Percentiles rank a stretch among this genome's conserved stretches.
phyloP scores from a whole-genome alignment of 2,888 invertebrate genomes.

The Cheilosia impressa region DNA sequence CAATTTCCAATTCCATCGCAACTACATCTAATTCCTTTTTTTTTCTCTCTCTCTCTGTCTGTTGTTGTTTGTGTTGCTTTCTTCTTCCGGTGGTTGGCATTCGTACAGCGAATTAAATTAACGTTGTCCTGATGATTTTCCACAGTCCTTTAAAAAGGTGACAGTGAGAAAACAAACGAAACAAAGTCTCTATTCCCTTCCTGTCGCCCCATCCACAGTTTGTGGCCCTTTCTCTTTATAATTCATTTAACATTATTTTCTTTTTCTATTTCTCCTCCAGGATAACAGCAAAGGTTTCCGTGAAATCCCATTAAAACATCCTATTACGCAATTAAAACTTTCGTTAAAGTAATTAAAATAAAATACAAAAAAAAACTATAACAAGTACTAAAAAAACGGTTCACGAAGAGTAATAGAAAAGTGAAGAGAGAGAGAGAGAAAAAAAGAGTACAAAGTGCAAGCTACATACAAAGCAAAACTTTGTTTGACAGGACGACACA shows the following conservation, averaged over 20 bases:
- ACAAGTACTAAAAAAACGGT: constrained; percentile 3
- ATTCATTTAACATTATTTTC: constrained; percentile 44
- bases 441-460: constrained; percentile 43
- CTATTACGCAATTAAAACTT: constrained; percentile 70
- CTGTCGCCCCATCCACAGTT: not conserved
- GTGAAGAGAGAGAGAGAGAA: not conserved
- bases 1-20: constrained; percentile 60
- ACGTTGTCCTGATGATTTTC: constrained; percentile 57
- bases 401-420: constrained; percentile 16
- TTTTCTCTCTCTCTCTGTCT: not conserved
- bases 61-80: constrained; percentile 6
- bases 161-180: constrained; percentile 16
- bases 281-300: constrained; percentile 66
- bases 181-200: constrained; percentile 1
- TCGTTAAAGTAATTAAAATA: constrained; percentile 68
- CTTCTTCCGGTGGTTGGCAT: constrained; percentile 15
- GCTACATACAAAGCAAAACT: constrained; percentile 66
- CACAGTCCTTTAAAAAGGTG: constrained; percentile 52
- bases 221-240: constrained; percentile 22
- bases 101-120: constrained; percentile 53
- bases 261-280: constrained; percentile 54
- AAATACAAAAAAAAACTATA: constrained; percentile 29
- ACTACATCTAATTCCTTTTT: not conserved
- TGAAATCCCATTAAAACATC: constrained; percentile 61
- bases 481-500: constrained; percentile 66